Percentiles rank a stretch among this genome's conserved stretches.
Evolutionary conservation across 1,140 invertebrate genomes (phyloP).

Genomic region (Drosophila prosaltans): DNA sequence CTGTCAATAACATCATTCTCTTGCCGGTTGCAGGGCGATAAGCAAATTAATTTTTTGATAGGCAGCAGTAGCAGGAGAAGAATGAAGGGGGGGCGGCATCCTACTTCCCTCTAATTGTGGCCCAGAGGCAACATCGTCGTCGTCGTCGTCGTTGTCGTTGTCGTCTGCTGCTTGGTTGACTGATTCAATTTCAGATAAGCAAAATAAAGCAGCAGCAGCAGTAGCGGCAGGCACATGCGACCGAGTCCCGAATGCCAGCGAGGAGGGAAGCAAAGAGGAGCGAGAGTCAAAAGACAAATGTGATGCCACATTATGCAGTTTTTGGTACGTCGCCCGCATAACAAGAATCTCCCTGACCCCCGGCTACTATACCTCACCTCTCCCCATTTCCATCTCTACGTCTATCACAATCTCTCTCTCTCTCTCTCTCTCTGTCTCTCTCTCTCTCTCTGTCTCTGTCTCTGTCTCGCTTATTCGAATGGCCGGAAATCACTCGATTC

Average conservation of each 20-base stretch:
- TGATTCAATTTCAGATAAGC: conserved; percentile 81
- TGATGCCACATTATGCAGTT: conserved; percentile 77
- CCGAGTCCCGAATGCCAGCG: conserved; percentile 7
- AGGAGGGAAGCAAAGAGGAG: neutral
- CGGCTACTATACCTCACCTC: conserved; percentile 2
- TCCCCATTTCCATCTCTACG: too few relatives aligned
- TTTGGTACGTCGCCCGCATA: conserved; percentile 64
- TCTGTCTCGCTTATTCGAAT: conserved; percentile 17
- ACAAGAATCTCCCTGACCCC: conserved; percentile 38
- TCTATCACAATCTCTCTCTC: conserved; percentile 1
- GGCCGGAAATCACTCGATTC: conserved; percentile 66
- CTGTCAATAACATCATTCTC: conserved; percentile 77
- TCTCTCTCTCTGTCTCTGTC: conserved; percentile 7
- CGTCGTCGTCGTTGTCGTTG: conserved; percentile 39
- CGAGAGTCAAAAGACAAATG: conserved; percentile 71
- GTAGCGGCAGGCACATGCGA: conserved; percentile 58
- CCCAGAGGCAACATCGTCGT: conserved; percentile 61
- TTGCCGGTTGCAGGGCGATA: conserved; percentile 73
- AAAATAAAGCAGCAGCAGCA: conserved; percentile 72
- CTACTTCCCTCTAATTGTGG: conserved; percentile 71
- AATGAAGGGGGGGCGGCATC: conserved; percentile 20
- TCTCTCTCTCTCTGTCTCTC: conserved; percentile 1
- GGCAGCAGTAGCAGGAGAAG: neutral
- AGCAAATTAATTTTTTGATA: conserved; percentile 78
- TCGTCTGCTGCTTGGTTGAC: conserved; percentile 66